Evolutionary conservation across 2,888 invertebrate species (phyloP).

Genomic region (Andrena praecox): DNA sequence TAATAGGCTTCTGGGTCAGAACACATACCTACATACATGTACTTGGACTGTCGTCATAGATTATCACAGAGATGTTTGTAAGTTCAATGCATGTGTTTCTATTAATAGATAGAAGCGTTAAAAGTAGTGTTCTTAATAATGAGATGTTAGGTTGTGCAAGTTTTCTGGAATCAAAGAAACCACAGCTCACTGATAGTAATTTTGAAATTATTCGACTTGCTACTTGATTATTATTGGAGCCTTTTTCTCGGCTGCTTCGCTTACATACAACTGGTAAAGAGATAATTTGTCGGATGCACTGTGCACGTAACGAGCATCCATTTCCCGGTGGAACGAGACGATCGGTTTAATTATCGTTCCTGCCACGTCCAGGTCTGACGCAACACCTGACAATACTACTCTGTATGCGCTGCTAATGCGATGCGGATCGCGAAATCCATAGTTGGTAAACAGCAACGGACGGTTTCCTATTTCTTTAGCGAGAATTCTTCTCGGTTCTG

Average conservation of each 20-base stretch:
- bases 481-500: neutral
- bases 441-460: constrained; percentile 1
- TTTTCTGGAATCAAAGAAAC: too few relatives aligned
- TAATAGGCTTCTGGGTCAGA: neutral
- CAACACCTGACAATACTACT: constrained; percentile 52
- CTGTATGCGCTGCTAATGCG: constrained; percentile 45
- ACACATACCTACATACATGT: neutral
- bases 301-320: constrained; percentile 33
- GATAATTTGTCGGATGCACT: constrained; percentile 15
- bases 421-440: constrained; percentile 38
- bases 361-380: constrained; percentile 49
- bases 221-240: neutral
- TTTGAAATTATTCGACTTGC: neutral
- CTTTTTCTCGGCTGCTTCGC: neutral
- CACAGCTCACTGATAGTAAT: too few relatives aligned
- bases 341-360: constrained; percentile 44
- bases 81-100: too few relatives aligned
- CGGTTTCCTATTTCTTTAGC: neutral
- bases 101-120: too few relatives aligned
- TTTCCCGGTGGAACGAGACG: constrained; percentile 35
- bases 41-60: too few relatives aligned
- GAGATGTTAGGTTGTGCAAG: too few relatives aligned
- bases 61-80: too few relatives aligned
- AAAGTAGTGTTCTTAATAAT: too few relatives aligned
- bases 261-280: neutral